Conservation (phyloP, 1,140 invertebrate genomes). For the Trichomalopsis sarcophagae region DNA sequence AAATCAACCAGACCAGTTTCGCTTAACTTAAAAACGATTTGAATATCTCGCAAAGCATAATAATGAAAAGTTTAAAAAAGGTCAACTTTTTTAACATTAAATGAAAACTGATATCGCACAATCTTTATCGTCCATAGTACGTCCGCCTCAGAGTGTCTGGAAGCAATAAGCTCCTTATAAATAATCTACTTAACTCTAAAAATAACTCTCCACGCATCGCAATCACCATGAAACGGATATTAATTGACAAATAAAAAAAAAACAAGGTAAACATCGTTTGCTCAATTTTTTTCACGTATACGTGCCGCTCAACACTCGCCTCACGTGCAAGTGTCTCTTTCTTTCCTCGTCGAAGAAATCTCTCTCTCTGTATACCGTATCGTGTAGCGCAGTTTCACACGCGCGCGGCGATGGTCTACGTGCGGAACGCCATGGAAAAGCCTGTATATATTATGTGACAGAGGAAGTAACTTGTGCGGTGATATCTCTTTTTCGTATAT, state of each 20-base stretch:
- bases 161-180: no score
- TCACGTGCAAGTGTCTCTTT: background rate
- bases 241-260: background rate
- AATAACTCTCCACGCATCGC: no score
- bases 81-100: no score
- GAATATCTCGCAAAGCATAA: no score
- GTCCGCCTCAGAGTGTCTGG: no score
- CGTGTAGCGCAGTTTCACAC: background rate
- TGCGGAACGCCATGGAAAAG: conserved; percentile 13
- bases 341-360: background rate
- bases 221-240: background rate
- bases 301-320: background rate
- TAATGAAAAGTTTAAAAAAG: no score
- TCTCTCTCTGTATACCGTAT: background rate
- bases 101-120: no score
- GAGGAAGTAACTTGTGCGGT: background rate
- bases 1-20: no score
- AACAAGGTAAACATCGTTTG: background rate
- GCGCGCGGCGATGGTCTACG: background rate
- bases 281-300: background rate
- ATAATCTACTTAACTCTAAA: no score
- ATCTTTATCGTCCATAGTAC: no score
- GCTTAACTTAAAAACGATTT: no score
- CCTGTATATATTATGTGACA: background rate
- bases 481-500: background rate